Evolutionary conservation across 2,113 vertebrate species (phyloP).

Genomic region (Paratilapia polleni): DNA sequence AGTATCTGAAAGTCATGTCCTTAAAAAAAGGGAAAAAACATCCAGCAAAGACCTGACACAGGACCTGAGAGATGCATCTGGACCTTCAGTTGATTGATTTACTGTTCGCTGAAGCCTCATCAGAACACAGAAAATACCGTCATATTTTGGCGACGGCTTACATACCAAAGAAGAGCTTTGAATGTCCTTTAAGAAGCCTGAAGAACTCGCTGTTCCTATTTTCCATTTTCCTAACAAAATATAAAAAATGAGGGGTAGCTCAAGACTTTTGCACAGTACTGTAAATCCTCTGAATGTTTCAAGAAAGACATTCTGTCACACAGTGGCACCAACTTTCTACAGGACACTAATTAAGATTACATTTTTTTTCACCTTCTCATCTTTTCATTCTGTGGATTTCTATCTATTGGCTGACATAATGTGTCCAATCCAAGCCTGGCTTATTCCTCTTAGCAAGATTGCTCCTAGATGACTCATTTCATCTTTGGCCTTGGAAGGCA

Average conservation of each 20-base stretch:
- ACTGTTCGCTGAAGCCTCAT: too few species aligned
- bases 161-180: too few species aligned
- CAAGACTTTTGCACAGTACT: background rate
- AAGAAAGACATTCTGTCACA: constrained; percentile 41
- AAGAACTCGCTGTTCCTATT: too few species aligned
- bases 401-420: constrained; percentile 27
- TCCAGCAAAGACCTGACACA: too few species aligned
- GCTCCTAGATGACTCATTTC: constrained; percentile 69
- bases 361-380: constrained; percentile 21
- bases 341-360: constrained; percentile 18
- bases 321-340: constrained; percentile 66
- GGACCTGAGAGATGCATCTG: too few species aligned
- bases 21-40: too few species aligned
- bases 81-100: too few species aligned
- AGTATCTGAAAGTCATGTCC: too few species aligned
- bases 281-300: background rate
- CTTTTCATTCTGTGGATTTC: constrained; percentile 21
- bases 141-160: too few species aligned
- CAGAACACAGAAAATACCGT: too few species aligned
- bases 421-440: constrained; percentile 31
- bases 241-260: background rate
- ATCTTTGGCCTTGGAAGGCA: constrained; percentile 69
- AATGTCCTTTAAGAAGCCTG: too few species aligned
- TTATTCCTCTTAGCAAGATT: constrained; percentile 50
- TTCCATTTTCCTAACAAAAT: background rate